Evolutionary conservation across 2,113 vertebrate species (phyloP), one percentile per base, ranked within the genome.

Genomic region (Menura novaehollandiae): DNA sequence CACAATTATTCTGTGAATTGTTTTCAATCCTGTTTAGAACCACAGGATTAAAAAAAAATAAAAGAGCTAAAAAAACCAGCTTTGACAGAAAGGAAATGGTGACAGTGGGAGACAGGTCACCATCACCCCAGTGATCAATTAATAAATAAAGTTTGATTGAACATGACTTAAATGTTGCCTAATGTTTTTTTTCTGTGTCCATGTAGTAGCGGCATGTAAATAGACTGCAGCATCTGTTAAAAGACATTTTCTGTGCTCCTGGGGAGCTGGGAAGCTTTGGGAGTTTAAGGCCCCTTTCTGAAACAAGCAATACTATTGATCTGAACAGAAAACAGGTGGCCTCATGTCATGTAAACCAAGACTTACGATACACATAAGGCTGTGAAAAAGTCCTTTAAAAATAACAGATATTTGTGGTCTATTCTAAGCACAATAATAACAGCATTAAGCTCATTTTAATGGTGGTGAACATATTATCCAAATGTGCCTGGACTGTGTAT

Each of bases 321-420:
- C 22, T 51, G n/a, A 89, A 20, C 2, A 46, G 51, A 52, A 89
- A 69, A 4, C 15, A 32, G 15, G 22, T 87, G 44, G 43, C 46
- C 1, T 1, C 22, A 26, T 49, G 55, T 39, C 41, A 53, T 44
- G 32, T 66, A 81, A 87, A 58, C 63, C 46, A 74, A 58, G 27
- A 32, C 2, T 82, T 32, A 12, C 0, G 18, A 41, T 27, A n/a
- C 15, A 63, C 1, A 5, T 21, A 58, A 30, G 3, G 10, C 37
- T 86, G 10, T 52, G 27, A 88, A 56, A 92, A 79, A 68, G 24
- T 2, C 2, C 15, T 82, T 85, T 35, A 68, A 33, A 79, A 85
- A 21, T 79, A 68, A 21, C 16, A 91, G 13, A 19, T 79, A 35
- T 85, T 79, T 83, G 24, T 56, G 28, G 6, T 30, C 9, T 55